Evolutionary conservation across 1,140 invertebrate genomes (phyloP).

Genomic region (Nixonia krombeini): DNA sequence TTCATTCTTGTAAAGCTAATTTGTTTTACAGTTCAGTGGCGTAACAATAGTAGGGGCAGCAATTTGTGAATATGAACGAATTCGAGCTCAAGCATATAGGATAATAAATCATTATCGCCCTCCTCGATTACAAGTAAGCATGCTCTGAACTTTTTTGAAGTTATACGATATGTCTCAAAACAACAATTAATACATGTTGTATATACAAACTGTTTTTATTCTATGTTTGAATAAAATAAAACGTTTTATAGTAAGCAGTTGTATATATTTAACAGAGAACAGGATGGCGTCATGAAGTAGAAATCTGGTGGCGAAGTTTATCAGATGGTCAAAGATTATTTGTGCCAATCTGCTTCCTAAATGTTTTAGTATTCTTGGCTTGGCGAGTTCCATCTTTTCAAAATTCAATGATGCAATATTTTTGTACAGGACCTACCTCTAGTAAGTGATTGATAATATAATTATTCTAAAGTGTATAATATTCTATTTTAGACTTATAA

Average conservation of each 20-base stretch:
- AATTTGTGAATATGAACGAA: conserved; percentile 91
- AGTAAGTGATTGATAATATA: too few relatives aligned
- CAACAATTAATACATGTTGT: too few relatives aligned
- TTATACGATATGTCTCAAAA: too few relatives aligned
- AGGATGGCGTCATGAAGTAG: conserved; percentile 74
- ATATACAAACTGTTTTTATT: too few relatives aligned
- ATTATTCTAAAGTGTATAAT: conserved; percentile 17
- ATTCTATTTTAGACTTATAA: not conserved
- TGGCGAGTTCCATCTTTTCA: conserved; percentile 86
- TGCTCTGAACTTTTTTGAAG: too few relatives aligned
- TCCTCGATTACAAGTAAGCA: conserved; percentile 60
- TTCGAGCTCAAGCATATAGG: conserved; percentile 76
- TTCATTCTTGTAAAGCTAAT: conserved; percentile 9
- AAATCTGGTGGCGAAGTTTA: conserved; percentile 82
- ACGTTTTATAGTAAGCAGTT: too few relatives aligned
- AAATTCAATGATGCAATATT: conserved; percentile 86
- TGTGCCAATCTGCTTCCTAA: conserved; percentile 83
- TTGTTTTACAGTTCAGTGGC: conserved; percentile 77
- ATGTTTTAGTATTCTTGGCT: conserved; percentile 84
- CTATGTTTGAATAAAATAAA: too few relatives aligned
- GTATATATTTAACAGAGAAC: conserved; percentile 67
- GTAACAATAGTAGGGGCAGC: conserved; percentile 81
- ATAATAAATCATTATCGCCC: conserved; percentile 73
- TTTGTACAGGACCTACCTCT: conserved; percentile 84
- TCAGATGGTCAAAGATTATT: conserved; percentile 84